Percentiles rank a stretch among this genome's conserved stretches.
Evolutionary conservation across 2,797 vertebrate genomes (phyloP).

Genomic region (Smutsia gigantea): DNA sequence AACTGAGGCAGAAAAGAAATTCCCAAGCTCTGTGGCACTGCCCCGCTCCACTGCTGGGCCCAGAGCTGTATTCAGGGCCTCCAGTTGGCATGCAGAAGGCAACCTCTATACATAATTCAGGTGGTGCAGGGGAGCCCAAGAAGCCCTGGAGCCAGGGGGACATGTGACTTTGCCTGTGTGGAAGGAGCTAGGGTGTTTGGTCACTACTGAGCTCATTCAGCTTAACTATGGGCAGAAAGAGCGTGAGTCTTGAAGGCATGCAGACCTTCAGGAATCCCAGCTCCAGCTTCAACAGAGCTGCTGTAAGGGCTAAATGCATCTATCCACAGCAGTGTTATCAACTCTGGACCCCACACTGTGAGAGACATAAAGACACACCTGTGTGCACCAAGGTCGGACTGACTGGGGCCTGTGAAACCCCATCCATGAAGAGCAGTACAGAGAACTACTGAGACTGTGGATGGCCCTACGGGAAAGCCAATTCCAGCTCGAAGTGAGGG

Average conservation of each 20-base stretch:
- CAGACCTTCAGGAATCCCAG: neutral
- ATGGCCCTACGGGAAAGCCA: neutral
- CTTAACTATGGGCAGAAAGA: neutral
- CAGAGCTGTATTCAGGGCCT: neutral
- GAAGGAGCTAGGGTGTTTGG: neutral
- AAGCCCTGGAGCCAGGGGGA: neutral
- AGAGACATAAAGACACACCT: neutral
- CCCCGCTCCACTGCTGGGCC: neutral
- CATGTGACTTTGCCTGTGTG: neutral
- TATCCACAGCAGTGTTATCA: neutral
- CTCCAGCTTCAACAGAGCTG: neutral
- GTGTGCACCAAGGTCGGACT: neutral
- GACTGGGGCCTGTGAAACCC: neutral
- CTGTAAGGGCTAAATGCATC: neutral
- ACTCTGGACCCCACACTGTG: neutral
- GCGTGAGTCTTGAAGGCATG: neutral
- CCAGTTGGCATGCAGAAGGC: neutral
- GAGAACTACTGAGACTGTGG: neutral
- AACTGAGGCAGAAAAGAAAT: neutral
- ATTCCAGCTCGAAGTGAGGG: neutral
- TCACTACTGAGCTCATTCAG: neutral
- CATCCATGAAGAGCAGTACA: no score
- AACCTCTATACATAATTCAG: neutral
- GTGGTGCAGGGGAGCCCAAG: neutral
- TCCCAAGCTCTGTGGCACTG: neutral